Evolutionary conservation across 1,140 invertebrate genomes (phyloP), one percentile per base, ranked within the genome.

Genomic region (Bombus ignitus): DNA sequence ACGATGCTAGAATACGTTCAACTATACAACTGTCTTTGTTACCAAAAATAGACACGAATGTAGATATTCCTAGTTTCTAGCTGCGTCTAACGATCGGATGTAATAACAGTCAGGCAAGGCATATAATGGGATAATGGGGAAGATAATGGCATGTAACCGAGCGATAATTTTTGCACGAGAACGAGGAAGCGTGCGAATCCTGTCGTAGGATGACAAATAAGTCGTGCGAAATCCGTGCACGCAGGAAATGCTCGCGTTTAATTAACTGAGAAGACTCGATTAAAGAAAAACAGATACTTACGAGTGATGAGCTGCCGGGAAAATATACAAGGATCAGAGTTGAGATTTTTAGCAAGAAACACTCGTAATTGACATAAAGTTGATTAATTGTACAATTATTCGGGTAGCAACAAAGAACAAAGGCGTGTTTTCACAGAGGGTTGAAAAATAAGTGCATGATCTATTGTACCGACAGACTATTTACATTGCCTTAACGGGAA

Each of bases 181-280:
- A 66, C 18, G 4, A 59, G 53, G 72, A 74, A 44, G 22, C 39
- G 53, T 44, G 70, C 57, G 68, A 81, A 73, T 28, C 3, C 4
- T 1, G 10, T 47, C 32, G 15, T 22, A n/a, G 25, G 13, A 44
- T 44, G 81, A 83, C 59, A 66, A 66, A 76, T 39, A 39, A 76
- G 32, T 53, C 81, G 81, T 83, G 81, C 28, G 81, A 83, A 83
- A 65, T 47, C 22, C 5, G 12, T 13, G 68, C 22, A 10, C 3
- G 25, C 1, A 25, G 42, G 47, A 65, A 66, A 66, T 13, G 9
- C 72, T 47, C 35, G 81, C 35, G 25, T 66, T 76, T 83, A 76
- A 83, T 83, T 83, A 76, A 75, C 32, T 39, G 35, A n/a, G n/a
- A 32, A 25, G 25, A 39, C 1, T 9, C 68, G 35, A 39, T 39